These are phyloP conservation scores for Sisyra terminalis DNA, from an alignment of 2,888 invertebrate species.

Conservation along the genomic window DNA sequence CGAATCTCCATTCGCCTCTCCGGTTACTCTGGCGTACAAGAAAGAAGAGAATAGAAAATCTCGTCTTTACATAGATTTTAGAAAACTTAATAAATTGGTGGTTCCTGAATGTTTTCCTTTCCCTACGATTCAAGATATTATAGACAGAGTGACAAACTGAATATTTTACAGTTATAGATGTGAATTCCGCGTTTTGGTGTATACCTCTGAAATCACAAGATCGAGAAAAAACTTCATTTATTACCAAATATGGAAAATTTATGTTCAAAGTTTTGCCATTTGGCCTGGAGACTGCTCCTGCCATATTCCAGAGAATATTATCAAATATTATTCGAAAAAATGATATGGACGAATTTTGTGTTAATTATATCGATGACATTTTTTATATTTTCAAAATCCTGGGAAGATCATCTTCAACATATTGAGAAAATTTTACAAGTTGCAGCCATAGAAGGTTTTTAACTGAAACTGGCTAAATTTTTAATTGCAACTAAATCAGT, in stretches of 20 bases:
- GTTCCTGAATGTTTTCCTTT: constrained; percentile 11
- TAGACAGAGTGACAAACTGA: constrained; percentile 10
- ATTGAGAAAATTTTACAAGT: constrained; percentile 6
- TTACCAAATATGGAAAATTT: constrained; percentile 11
- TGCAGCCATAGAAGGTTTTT: too few species aligned
- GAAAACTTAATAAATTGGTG: constrained; percentile 8
- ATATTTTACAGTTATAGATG: constrained; percentile 7
- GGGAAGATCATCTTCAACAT: too few species aligned
- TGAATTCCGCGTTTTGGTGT: constrained; percentile 11
- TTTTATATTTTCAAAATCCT: too few species aligned
- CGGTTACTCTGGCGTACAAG: constrained; percentile 12
- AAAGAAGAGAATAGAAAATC: constrained; percentile 12
- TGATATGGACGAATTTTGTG: constrained; percentile 12
- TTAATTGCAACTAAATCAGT: constrained; percentile 5
- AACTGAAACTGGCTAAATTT: constrained; percentile 9
- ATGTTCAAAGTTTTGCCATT: constrained; percentile 12
- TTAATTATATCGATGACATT: constrained; percentile 17
- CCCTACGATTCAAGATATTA: constrained; percentile 11
- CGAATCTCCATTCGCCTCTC: constrained; percentile 14
- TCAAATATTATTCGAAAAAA: constrained; percentile 13
- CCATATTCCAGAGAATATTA: constrained; percentile 15
- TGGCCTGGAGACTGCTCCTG: constrained; percentile 13
- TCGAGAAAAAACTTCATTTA: constrained; percentile 12
- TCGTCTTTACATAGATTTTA: constrained; percentile 12
- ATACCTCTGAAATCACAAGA: constrained; percentile 12